Base-by-base conservation (phyloP, 2,888 invertebrate genomes). In the Caenorhabditis sp. region DNA sequence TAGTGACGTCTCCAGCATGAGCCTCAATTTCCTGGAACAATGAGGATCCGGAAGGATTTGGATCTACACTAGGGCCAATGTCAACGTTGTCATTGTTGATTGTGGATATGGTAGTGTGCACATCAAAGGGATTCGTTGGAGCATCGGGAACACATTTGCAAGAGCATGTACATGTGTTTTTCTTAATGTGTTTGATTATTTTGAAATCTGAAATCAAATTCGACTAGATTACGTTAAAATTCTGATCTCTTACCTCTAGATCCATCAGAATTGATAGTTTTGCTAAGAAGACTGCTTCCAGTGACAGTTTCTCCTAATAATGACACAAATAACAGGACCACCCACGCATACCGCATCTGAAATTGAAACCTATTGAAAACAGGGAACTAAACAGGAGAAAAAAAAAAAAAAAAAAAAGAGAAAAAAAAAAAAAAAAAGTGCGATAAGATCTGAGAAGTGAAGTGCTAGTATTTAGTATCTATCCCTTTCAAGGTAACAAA, bases 201-300 rank as follows among this genome's bases (percentile, higher is more conserved):
- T 84, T 85, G 65, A 86, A 86, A 47, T 84, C 86, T 86, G 82
- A 62, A 85, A 80, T 26, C 1, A 28, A 3, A n/a, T n/a, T n/a
- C 20, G 1, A 18, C 40, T 53, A 4, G 13, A 15, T 24, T 9
- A 18, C 13, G 28, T 35, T 24, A 32, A 9, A 24, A 47, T 18
- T 13, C 18, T 4, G 24, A 40, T 9, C 35, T 44, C 71, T 32
- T 20, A 84, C 86, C 86, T 79, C 76, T 82, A 13, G 74, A 74
- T 61, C 86, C 86, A 80, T 86, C 86, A 28, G 83, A 62, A 37
- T 85, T 69, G 11, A 86, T 68, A 37, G 86, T 86, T 62, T 84
- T 84, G 72, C 83, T 84, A 9, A 86, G 44, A 20, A 86, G 55
- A 65, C 85, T 82, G 47, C 80, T 82, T 0, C 67, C 53, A 22